Percentiles rank a stretch among this genome's conserved stretches.
phyloP scores from a whole-genome alignment of 1,140 invertebrate genomes.

The Atta colombica region DNA sequence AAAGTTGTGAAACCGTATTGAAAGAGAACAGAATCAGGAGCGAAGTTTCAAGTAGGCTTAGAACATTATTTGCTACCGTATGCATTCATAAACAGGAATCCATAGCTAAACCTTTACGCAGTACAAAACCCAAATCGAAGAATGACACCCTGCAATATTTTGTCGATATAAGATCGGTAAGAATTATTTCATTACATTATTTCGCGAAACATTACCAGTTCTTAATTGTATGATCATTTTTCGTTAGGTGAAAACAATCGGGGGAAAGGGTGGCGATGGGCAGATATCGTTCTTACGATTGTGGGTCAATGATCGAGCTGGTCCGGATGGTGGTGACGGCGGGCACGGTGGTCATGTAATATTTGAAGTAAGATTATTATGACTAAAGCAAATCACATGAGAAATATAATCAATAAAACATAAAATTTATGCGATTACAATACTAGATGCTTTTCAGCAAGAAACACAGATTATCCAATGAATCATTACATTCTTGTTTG shows the following conservation, averaged over 20 bases:
- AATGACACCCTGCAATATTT: constrained; percentile 87
- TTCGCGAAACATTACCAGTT: background rate
- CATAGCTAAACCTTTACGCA: constrained; percentile 83
- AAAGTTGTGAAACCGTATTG: constrained; percentile 16
- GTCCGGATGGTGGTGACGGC: constrained; percentile 98
- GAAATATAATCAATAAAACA: background rate
- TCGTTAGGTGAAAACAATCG: constrained; percentile 88
- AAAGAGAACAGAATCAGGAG: constrained; percentile 12
- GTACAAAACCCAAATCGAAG: constrained; percentile 86
- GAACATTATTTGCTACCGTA: constrained; percentile 52
- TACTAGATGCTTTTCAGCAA: no score
- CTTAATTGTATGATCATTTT: background rate
- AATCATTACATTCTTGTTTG: no score
- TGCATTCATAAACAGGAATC: background rate
- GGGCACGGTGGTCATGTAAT: constrained; percentile 99
- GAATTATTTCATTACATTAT: constrained; percentile 1
- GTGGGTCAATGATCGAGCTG: constrained; percentile 94
- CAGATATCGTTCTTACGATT: constrained; percentile 94
- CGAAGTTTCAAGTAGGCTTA: constrained; percentile 32
- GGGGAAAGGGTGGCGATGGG: constrained; percentile 97
- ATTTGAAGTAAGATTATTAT: constrained; percentile 89
- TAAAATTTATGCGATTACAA: background rate
- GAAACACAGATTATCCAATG: no score
- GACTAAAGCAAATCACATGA: constrained; percentile 33
- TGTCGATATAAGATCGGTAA: constrained; percentile 89